Evolutionary conservation across 2,888 invertebrate species (phyloP).

Genomic region (Dasypolia templi): DNA sequence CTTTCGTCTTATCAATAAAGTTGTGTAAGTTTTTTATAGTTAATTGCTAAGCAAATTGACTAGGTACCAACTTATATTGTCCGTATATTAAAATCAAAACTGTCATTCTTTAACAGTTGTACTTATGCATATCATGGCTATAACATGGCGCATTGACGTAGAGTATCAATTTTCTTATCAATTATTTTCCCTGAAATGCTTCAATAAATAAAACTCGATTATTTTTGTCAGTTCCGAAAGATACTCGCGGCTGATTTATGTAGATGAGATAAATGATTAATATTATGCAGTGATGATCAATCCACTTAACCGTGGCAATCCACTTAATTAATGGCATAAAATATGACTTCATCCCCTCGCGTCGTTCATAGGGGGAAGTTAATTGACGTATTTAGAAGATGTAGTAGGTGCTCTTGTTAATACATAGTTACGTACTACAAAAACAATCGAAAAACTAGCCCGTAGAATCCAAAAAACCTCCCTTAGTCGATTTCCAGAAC

Average conservation of each 20-base stretch:
- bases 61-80: too few species aligned
- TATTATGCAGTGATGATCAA: conserved; percentile 8
- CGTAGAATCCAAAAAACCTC: background rate
- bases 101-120: background rate
- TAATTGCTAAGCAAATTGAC: background rate
- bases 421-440: background rate
- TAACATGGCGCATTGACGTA: too few species aligned
- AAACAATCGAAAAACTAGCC: background rate
- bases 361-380: background rate
- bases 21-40: background rate
- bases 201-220: background rate
- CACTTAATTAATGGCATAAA: background rate
- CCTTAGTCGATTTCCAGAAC: background rate
- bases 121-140: too few species aligned
- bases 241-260: background rate
- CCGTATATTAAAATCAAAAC: background rate
- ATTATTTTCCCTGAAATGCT: background rate
- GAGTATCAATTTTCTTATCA: background rate
- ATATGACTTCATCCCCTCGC: conserved; percentile 8
- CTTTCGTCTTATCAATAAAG: background rate
- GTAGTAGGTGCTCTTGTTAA: background rate
- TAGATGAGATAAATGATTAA: background rate
- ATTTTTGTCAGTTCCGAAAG: background rate
- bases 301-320: conserved; percentile 17
- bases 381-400: conserved; percentile 8